phyloP scores from a whole-genome alignment of 2,888 invertebrate genomes.

The Synergus japonicus region DNA sequence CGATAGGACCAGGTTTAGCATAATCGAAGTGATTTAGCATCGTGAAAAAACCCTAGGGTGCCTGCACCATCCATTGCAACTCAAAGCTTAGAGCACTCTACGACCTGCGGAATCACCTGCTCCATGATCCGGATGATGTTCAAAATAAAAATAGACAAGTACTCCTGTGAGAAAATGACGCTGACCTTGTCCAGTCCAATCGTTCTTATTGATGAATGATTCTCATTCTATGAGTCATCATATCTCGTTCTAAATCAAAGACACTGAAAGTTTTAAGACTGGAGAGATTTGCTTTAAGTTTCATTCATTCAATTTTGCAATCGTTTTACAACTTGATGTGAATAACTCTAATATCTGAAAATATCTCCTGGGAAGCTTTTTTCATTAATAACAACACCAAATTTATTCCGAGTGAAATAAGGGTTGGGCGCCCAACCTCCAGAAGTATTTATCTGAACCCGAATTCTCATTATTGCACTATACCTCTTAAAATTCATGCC shows the following conservation, averaged over 20 bases:
- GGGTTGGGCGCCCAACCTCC: slow-evolving; percentile 14
- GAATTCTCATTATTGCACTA: slow-evolving; percentile 37
- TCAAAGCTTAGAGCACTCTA: not conserved
- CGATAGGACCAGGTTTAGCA: slow-evolving; percentile 17
- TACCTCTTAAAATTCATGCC: slow-evolving; percentile 22
- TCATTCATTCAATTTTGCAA: not conserved
- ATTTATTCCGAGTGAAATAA: slow-evolving; percentile 25
- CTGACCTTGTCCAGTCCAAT: not conserved
- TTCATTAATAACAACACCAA: not conserved
- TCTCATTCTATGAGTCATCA: not conserved
- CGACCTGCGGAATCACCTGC: slow-evolving; percentile 11
- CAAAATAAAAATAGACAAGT: slow-evolving; percentile 3
- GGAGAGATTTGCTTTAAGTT: not conserved
- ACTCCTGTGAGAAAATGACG: slow-evolving; percentile 6
- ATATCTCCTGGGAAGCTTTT: not conserved
- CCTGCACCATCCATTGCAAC: slow-evolving; percentile 31
- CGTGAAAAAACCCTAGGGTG: slow-evolving; percentile 23
- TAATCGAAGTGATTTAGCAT: slow-evolving; percentile 35
- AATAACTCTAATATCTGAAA: not conserved
- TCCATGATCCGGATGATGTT: slow-evolving; percentile 1
- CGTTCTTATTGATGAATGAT: not conserved
- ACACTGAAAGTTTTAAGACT: not conserved
- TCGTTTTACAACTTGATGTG: not conserved
- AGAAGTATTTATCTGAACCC: slow-evolving; percentile 7
- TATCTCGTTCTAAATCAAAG: not conserved